Evolutionary conservation across 2,113 vertebrate species (phyloP).

Genomic region (Misgurnus anguillicaudatus): DNA sequence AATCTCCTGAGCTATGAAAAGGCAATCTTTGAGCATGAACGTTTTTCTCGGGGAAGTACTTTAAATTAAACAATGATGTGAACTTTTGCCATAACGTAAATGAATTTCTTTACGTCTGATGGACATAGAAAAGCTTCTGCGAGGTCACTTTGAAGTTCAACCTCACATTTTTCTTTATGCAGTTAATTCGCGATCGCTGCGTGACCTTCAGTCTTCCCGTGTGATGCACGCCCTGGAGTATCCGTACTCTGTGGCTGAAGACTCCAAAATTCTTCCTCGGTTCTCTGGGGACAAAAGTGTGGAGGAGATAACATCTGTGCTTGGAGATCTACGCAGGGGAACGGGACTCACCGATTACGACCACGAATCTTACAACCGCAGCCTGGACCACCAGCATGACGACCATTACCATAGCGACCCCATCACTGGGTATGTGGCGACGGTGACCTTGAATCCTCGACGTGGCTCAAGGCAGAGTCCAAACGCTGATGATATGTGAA

Average conservation of each 20-base stretch:
- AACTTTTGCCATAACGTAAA: not conserved
- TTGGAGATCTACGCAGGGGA: conserved; percentile 64
- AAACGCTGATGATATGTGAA: conserved; percentile 76
- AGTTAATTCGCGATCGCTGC: conserved; percentile 94
- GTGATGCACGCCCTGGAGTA: conserved; percentile 64
- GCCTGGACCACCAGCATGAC: conserved; percentile 58
- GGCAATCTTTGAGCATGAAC: too few species aligned
- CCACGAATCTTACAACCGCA: conserved; percentile 57
- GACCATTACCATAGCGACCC: conserved; percentile 63
- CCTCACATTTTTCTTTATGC: conserved; percentile 44
- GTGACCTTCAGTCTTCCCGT: conserved; percentile 81
- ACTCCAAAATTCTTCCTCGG: conserved; percentile 51
- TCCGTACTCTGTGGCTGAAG: conserved; percentile 53
- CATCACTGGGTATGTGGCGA: conserved; percentile 64
- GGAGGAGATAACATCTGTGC: conserved; percentile 61
- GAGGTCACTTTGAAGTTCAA: not conserved
- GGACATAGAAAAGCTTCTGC: not conserved
- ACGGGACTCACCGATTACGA: conserved; percentile 52
- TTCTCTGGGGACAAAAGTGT: conserved; percentile 57
- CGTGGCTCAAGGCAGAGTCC: conserved; percentile 60
- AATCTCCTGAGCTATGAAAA: too few species aligned
- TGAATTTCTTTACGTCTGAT: not conserved
- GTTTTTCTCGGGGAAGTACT: too few species aligned
- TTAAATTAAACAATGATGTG: not conserved
- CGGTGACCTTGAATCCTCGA: conserved; percentile 65